Evolutionary conservation across 2,888 invertebrate species (phyloP), one percentile per base, ranked within the genome.

Genomic region (Campaea margaritaria): DNA sequence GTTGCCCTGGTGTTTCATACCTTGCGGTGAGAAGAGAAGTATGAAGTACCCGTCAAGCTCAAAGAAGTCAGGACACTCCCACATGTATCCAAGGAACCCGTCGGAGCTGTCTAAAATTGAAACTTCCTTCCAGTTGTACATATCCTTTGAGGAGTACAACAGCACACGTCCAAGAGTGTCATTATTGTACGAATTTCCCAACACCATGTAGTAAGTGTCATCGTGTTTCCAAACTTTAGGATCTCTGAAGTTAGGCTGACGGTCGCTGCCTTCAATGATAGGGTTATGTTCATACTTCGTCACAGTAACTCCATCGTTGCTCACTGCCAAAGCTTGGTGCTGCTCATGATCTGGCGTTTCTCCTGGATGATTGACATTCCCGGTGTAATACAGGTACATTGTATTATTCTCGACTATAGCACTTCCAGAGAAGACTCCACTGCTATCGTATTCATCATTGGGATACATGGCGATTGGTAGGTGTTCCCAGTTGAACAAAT

Each of bases 41-140:
- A 93, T 73, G 63, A 74, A 85, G 50, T 76, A 70, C 0, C 85
- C 87, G 16, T 79, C 58, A 0, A 93, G 59, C 65, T 87, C 82
- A 39, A 93, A 93, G 50, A 93, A 87, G 64, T 93, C 93, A 0
- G 93, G 93, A 74, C 93, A 93, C 69, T 93, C 93, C 86, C 87
- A 93, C 90, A 93, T 91, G 44, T 74, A 88, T 0, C 89, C 89
- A 0, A 89, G 76, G 13, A 64, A 70, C 7, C 87, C 89, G 48
- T 87, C 75, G 0, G 91, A 89, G 68, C 83, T 65, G 42, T 59
- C 81, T 13, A 92, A 65, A 45, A 82, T 64, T 2, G 86, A 75
- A 0, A 69, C 73, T 67, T 85, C 69, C 8, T 74, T 38, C 91
- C 91, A 93, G 15, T 72, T 67, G 7, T 74, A 65, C 65, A 78